A percentile compares a stretch with the other conserved stretches of the same genome.
Conservation (phyloP, 2,797 vertebrate species). For the Parotocinclus haroldoi region DNA sequence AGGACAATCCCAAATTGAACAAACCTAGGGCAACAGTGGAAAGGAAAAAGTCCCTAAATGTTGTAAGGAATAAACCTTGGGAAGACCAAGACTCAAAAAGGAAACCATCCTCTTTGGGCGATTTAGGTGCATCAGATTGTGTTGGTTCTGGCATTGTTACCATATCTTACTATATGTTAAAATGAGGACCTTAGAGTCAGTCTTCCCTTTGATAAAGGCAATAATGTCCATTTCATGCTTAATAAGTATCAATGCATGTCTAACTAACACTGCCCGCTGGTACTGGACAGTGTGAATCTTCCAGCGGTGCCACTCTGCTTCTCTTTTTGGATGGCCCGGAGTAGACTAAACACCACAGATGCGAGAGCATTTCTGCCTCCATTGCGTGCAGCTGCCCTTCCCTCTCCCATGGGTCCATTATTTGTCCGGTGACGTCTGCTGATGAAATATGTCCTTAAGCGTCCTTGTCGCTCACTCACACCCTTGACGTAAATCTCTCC, state of each 20-base stretch:
- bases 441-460: slow-evolving; percentile 75
- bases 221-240: neutral
- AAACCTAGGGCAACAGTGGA: too few species aligned
- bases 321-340: slow-evolving; percentile 69
- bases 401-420: slow-evolving; percentile 1
- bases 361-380: slow-evolving; percentile 60
- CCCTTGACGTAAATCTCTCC: slow-evolving; percentile 77
- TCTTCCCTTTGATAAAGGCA: slow-evolving; percentile 41
- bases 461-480: slow-evolving; percentile 70
- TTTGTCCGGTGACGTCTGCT: slow-evolving; percentile 56
- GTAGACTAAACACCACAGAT: slow-evolving; percentile 65
- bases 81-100: too few species aligned
- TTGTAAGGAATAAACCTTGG: too few species aligned
- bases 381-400: neutral
- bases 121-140: too few species aligned
- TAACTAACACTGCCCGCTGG: slow-evolving; percentile 46
- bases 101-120: too few species aligned
- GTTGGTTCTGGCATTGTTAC: too few species aligned
- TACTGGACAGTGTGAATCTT: slow-evolving; percentile 48
- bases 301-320: slow-evolving; percentile 62
- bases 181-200: neutral
- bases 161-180: neutral
- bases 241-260: neutral
- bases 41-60: too few species aligned
- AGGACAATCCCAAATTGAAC: too few species aligned